Evolutionary conservation across 2,888 invertebrate genomes (phyloP).

Genomic region (Ceriagrion tenellum): DNA sequence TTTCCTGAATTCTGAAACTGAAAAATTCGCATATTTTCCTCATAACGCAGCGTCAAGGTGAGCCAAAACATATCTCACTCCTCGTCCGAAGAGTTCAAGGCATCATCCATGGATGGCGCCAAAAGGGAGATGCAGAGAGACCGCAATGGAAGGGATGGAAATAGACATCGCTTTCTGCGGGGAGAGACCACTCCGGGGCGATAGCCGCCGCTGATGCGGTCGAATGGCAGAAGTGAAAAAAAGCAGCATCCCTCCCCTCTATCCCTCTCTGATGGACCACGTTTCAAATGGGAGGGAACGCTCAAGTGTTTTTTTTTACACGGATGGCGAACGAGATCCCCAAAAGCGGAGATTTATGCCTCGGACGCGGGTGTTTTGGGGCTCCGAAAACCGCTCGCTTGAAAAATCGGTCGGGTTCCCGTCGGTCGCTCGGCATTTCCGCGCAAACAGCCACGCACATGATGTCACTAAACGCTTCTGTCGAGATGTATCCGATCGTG

Average conservation of each 20-base stretch:
- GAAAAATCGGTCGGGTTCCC: background rate
- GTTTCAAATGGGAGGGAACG: constrained; percentile 3
- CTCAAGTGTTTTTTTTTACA: background rate
- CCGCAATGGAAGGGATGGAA: background rate
- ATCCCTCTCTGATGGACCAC: background rate
- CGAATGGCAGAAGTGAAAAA: background rate
- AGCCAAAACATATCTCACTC: background rate
- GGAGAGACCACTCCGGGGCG: background rate
- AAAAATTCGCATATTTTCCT: too few species aligned
- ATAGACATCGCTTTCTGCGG: background rate
- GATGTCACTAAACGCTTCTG: too few species aligned
- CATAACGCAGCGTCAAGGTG: background rate
- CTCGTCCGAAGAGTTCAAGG: background rate
- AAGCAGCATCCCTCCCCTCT: background rate
- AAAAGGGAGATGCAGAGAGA: background rate
- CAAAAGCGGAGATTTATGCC: background rate
- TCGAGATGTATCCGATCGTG: too few species aligned
- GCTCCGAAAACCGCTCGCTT: background rate
- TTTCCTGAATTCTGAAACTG: too few species aligned
- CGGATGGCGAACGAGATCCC: too few species aligned
- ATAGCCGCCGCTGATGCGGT: background rate
- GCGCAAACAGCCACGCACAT: background rate
- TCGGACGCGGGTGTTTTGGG: background rate
- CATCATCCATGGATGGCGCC: too few species aligned
- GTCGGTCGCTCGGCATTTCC: background rate